Evolutionary conservation across 64 coral and sea anemone genomes (phyloP).

Genomic region (Anthopleura sola): DNA sequence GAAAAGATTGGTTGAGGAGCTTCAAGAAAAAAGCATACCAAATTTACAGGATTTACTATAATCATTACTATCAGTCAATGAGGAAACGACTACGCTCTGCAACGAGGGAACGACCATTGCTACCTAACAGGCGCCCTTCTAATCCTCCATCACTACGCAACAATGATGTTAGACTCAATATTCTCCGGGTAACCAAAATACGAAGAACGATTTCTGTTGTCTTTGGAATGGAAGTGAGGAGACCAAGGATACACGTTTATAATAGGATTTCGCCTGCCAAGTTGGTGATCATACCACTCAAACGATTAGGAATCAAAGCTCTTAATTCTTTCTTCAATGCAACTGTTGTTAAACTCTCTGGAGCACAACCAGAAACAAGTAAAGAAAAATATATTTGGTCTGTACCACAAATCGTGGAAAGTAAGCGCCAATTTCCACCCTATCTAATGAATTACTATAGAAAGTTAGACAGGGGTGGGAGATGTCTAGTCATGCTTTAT

Average conservation of each 20-base stretch:
- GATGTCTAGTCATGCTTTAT: conserved; percentile 59
- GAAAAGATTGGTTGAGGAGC: conserved; percentile 36
- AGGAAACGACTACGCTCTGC: no score
- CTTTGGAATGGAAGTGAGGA: conserved; percentile 63
- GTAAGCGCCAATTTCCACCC: conserved; percentile 43
- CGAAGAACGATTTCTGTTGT: conserved; percentile 28
- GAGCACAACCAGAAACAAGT: conserved; percentile 11
- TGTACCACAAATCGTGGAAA: conserved; percentile 15
- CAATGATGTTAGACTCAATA: conserved; percentile 8
- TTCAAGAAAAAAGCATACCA: conserved; percentile 42
- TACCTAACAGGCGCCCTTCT: background rate
- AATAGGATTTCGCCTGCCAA: conserved; percentile 24
- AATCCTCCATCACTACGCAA: background rate
- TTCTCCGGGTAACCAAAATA: conserved; percentile 3
- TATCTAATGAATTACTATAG: conserved; percentile 56
- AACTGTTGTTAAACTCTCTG: background rate
- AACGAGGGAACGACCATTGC: no score
- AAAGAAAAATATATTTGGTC: conserved; percentile 16
- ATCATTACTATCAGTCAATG: background rate
- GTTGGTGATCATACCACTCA: conserved; percentile 19
- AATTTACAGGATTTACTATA: conserved; percentile 43
- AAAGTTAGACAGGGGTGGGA: conserved; percentile 14
- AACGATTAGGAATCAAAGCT: background rate
- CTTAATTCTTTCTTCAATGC: conserved; percentile 30
- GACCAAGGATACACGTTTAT: conserved; percentile 16